phyloP scores from a whole-genome alignment of 2,797 vertebrate genomes.

The Ataeniobius toweri region DNA sequence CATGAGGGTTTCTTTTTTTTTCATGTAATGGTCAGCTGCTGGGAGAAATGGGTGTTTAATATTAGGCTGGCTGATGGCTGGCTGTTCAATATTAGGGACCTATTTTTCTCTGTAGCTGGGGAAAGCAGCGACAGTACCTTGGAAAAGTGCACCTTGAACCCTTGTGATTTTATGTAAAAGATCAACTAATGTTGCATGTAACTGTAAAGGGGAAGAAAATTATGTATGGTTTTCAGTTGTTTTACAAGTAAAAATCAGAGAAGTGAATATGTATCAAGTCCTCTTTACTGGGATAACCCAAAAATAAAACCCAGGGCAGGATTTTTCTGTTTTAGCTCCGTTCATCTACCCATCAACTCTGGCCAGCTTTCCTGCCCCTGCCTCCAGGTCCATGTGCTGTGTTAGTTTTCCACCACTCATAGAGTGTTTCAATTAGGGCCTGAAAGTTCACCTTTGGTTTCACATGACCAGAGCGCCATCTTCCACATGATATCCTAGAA shows the following conservation, averaged over 20 bases:
- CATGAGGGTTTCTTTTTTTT: constrained; percentile 20
- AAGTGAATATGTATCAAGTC: too few relatives aligned
- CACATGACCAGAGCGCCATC: not conserved
- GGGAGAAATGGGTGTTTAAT: constrained; percentile 44
- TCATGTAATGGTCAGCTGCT: constrained; percentile 51
- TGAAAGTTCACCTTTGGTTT: not conserved
- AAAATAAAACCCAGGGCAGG: too few relatives aligned
- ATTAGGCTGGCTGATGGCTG: constrained; percentile 4
- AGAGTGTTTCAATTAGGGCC: not conserved
- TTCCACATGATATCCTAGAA: not conserved
- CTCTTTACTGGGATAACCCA: too few relatives aligned
- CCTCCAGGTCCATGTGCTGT: not conserved
- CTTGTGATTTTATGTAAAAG: not conserved
- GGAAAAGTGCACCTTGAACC: not conserved
- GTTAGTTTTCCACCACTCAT: not conserved
- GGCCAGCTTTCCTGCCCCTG: not conserved
- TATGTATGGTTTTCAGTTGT: not conserved
- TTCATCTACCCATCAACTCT: not conserved
- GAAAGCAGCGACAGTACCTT: constrained; percentile 19
- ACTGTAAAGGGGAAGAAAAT: not conserved
- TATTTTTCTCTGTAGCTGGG: constrained; percentile 22
- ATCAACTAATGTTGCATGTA: not conserved
- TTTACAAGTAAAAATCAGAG: too few relatives aligned
- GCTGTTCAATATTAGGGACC: constrained; percentile 38
- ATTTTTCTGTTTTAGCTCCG: too few relatives aligned